Conservation (phyloP, 2,113 vertebrate genomes). For the Ochotona princeps region DNA sequence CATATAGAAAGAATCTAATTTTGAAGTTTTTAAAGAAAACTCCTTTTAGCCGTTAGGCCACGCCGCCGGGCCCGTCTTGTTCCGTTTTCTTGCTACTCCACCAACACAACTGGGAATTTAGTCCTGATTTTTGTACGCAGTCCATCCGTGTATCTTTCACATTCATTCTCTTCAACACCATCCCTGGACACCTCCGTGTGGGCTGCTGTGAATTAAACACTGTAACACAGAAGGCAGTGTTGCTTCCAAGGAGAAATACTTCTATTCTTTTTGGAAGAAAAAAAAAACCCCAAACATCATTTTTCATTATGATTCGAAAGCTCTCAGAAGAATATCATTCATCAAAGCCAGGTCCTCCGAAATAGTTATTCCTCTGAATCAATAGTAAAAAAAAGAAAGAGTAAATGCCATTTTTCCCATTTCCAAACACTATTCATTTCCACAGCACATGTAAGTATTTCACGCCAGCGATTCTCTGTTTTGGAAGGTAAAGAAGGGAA, state of each 20-base stretch:
- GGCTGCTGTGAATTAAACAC: background rate
- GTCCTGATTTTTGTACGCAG: background rate
- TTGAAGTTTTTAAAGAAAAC: background rate
- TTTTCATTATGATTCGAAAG: constrained; percentile 50
- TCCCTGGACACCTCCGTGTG: background rate
- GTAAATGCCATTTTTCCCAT: background rate
- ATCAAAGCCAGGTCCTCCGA: background rate
- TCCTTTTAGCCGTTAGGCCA: no score
- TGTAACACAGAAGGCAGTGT: background rate
- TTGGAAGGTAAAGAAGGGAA: constrained; percentile 1
- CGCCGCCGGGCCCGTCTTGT: no score
- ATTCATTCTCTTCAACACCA: background rate
- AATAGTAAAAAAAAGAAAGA: background rate
- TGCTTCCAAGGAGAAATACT: constrained; percentile 28
- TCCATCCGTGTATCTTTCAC: background rate
- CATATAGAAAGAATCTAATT: no score
- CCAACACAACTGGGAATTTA: background rate
- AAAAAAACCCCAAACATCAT: background rate
- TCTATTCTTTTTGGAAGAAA: background rate
- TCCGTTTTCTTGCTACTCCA: background rate
- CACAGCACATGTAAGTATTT: background rate
- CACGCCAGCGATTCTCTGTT: background rate
- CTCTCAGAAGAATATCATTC: background rate
- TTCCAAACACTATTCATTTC: background rate
- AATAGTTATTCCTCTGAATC: constrained; percentile 20